A percentile compares a stretch with the other conserved stretches of the same genome.
Conservation (phyloP, 2,888 invertebrate species). For the Lepidocyrtoides sp. region DNA sequence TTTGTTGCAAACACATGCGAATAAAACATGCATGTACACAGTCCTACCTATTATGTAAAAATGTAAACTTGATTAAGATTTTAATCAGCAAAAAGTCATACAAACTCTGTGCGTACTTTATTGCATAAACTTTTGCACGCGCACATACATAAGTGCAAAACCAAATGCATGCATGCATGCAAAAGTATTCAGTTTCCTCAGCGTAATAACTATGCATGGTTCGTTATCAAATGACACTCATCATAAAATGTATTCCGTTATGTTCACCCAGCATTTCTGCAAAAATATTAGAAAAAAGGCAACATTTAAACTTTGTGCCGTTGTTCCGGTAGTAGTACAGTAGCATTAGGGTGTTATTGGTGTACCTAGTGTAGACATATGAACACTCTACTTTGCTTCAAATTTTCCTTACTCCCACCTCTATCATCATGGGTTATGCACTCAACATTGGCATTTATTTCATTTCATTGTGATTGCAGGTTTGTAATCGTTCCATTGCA, state of each 20-base stretch:
- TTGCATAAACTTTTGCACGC: not conserved
- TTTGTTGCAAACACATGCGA: not conserved
- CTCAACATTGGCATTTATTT: too few relatives aligned
- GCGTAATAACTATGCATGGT: too few relatives aligned
- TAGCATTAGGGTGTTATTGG: not conserved
- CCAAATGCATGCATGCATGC: not conserved
- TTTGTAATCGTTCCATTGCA: conserved; percentile 10
- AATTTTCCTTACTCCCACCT: not conserved
- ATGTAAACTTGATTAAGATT: conserved; percentile 23
- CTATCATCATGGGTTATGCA: not conserved
- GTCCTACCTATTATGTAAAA: not conserved
- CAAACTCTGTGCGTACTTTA: not conserved
- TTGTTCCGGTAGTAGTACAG: conserved; percentile 55
- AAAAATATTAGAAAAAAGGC: conserved; percentile 23
- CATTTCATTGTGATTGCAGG: not conserved
- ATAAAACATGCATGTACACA: conserved; percentile 15
- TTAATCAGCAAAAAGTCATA: conserved; percentile 20
- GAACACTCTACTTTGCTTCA: not conserved
- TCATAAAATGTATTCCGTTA: conserved; percentile 70
- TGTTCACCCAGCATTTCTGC: conserved; percentile 57
- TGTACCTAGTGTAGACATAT: not conserved
- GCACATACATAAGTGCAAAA: not conserved
- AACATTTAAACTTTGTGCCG: conserved; percentile 61
- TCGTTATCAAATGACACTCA: conserved; percentile 68
- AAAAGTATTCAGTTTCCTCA: not conserved